Evolutionary conservation across 2,888 invertebrate genomes (phyloP).

Genomic region (Phyllotreta striolata): DNA sequence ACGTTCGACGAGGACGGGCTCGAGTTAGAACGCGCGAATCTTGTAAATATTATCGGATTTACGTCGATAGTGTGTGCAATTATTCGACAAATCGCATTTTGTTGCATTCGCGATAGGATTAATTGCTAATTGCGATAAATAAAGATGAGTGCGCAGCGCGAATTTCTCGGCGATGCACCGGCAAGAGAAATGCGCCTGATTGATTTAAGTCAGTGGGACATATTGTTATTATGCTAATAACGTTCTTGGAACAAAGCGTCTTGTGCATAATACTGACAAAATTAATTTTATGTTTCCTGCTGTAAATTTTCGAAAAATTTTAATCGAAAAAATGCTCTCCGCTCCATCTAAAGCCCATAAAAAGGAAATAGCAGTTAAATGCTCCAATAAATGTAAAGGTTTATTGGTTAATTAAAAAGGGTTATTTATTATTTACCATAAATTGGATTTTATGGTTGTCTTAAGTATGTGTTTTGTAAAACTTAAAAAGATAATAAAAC

Average conservation of each 20-base stretch:
- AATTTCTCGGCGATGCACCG: no score
- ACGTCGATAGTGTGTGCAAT: constrained; percentile 18
- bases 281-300: constrained; percentile 31
- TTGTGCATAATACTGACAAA: constrained; percentile 26
- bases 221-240: no score
- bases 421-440: constrained; percentile 6
- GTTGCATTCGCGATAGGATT: constrained; percentile 3
- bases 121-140: constrained; percentile 8
- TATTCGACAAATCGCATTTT: constrained; percentile 5
- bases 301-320: constrained; percentile 30
- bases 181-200: no score
- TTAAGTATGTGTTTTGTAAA: background rate
- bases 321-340: constrained; percentile 15
- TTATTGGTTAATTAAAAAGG: constrained; percentile 11
- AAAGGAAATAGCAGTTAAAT: background rate
- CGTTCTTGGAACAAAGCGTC: no score
- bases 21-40: constrained; percentile 2
- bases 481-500: no score
- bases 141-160: background rate
- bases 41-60: constrained; percentile 34
- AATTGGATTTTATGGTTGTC: background rate
- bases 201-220: no score
- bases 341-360: constrained; percentile 10
- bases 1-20: background rate
- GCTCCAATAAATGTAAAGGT: constrained; percentile 8